Percentiles rank a stretch among this genome's conserved stretches.
Evolutionary conservation across 2,113 vertebrate genomes (phyloP).

Genomic region (Ardeotis arabs): DNA sequence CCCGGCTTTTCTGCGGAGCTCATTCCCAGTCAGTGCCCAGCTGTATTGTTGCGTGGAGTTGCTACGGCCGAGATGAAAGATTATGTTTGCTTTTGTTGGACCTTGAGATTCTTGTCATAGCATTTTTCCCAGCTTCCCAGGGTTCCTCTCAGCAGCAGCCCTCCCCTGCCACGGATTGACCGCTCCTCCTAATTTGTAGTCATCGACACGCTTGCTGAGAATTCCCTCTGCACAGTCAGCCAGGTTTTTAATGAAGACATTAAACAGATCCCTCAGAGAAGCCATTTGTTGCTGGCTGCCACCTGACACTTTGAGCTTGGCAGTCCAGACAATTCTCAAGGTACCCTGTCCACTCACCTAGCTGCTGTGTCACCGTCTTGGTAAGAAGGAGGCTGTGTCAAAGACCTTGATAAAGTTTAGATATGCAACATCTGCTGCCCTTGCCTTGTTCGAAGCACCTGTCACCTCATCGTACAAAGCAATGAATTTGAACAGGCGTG

Average conservation of each 20-base stretch:
- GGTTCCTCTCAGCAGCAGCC: not conserved
- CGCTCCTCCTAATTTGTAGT: not conserved
- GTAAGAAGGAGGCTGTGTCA: not conserved
- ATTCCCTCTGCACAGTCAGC: not conserved
- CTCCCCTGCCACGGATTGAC: not conserved
- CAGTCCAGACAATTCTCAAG: not conserved
- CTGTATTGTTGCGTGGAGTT: not conserved
- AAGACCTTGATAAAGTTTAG: not conserved
- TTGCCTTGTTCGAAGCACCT: not conserved
- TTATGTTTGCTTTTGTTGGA: not conserved
- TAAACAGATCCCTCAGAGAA: not conserved
- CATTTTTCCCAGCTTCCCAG: not conserved
- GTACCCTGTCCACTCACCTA: not conserved
- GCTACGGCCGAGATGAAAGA: not conserved
- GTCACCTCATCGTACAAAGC: not conserved
- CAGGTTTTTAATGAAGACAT: not conserved
- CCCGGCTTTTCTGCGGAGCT: not conserved
- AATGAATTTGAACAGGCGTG: not conserved
- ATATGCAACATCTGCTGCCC: not conserved
- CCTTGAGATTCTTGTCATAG: not conserved
- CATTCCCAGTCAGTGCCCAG: not conserved
- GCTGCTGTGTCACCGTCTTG: not conserved
- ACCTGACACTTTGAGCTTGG: not conserved
- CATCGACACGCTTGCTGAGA: not conserved
- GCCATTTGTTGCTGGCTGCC: not conserved